Conservation (phyloP, 2,113 vertebrate species). For the Aptenodytes forsteri region DNA sequence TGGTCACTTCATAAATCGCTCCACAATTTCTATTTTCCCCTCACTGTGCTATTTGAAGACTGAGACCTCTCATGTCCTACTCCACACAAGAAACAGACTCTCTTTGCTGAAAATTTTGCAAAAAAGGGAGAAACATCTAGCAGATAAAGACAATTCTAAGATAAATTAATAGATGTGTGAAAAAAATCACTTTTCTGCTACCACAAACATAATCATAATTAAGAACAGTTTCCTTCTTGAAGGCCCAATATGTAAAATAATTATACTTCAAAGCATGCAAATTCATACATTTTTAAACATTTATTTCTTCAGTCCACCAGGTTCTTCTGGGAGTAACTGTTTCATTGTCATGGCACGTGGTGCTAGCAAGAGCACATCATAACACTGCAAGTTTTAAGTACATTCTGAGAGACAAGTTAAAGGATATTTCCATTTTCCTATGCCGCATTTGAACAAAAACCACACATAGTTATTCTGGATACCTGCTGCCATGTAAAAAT, state of each 20-base stretch:
- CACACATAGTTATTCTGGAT: constrained; percentile 41
- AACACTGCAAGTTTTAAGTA: constrained; percentile 13
- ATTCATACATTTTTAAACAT: background rate
- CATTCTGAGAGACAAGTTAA: constrained; percentile 62
- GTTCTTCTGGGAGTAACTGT: constrained; percentile 40
- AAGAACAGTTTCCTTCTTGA: constrained; percentile 36
- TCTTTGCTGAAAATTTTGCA: background rate
- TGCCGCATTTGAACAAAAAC: constrained; percentile 60
- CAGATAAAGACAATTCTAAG: background rate
- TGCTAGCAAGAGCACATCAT: constrained; percentile 43
- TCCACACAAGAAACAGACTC: background rate
- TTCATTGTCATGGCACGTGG: constrained; percentile 58
- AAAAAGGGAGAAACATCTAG: background rate
- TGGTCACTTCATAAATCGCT: background rate
- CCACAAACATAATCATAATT: constrained; percentile 7
- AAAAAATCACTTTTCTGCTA: constrained; percentile 9
- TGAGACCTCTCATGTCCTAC: background rate
- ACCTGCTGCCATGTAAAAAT: constrained; percentile 14
- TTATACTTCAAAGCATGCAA: constrained; percentile 25
- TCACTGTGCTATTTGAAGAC: background rate
- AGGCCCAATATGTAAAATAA: constrained; percentile 8
- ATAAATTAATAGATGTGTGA: background rate
- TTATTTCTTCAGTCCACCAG: background rate
- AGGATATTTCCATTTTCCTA: constrained; percentile 42
- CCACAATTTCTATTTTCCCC: background rate